These are phyloP conservation scores for Cepaea hortensis DNA, from an alignment of 2,888 invertebrate genomes.

Conservation along the genomic window DNA sequence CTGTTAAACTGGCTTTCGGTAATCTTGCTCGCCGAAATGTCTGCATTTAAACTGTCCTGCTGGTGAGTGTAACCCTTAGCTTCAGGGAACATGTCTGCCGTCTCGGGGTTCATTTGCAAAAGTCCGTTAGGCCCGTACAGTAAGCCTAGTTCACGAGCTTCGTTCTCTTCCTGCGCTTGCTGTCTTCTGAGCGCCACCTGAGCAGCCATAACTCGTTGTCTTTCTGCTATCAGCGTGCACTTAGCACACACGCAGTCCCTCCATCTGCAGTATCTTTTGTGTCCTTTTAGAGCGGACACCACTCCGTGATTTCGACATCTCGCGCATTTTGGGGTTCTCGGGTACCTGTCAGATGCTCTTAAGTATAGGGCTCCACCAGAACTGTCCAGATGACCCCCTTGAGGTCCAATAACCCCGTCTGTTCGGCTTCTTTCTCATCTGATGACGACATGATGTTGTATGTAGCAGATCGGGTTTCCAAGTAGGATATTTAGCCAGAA, in stretches of 20 bases:
- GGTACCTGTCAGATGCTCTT: constrained; percentile 85
- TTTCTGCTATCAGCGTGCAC: constrained; percentile 97
- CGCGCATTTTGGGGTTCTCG: constrained; percentile 97
- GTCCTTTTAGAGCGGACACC: constrained; percentile 91
- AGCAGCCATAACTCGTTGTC: constrained; percentile 98
- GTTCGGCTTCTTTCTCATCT: constrained; percentile 37
- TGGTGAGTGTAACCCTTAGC: constrained; percentile 36
- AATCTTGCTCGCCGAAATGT: neutral
- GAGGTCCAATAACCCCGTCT: neutral
- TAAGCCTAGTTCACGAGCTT: constrained; percentile 94
- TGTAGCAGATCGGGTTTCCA: too few relatives aligned
- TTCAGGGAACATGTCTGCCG: constrained; percentile 53
- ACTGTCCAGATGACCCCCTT: neutral
- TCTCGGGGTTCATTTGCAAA: constrained; percentile 71
- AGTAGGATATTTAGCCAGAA: too few relatives aligned
- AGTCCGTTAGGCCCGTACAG: constrained; percentile 80
- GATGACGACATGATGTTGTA: constrained; percentile 38
- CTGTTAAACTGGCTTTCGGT: neutral
- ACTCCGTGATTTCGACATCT: constrained; percentile 98
- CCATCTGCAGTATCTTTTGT: constrained; percentile 94
- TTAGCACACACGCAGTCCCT: constrained; percentile 95
- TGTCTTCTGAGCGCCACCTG: constrained; percentile 95
- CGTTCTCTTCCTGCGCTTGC: constrained; percentile 97
- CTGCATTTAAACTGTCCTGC: neutral
- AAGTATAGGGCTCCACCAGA: constrained; percentile 54